phyloP scores from a whole-genome alignment of 2,888 invertebrate genomes.

The Invenusta paracnida region DNA sequence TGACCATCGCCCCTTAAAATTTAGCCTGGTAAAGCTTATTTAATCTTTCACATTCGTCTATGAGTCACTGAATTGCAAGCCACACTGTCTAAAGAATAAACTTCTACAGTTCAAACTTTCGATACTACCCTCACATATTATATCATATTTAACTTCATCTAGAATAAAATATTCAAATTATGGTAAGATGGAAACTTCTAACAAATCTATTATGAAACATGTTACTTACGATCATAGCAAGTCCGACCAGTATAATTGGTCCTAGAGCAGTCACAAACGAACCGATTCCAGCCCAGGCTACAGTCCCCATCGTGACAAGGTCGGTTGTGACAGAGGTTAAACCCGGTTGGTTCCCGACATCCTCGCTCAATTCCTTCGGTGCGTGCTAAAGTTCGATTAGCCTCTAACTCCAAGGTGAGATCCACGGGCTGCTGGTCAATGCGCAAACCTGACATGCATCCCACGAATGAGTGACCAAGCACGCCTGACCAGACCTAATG shows the following conservation, averaged over 20 bases:
- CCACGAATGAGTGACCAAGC: conserved; percentile 82
- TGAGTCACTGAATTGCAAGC: no score
- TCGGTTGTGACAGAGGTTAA: conserved; percentile 57
- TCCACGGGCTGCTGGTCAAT: conserved; percentile 38
- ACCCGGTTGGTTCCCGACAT: neutral
- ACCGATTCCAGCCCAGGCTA: conserved; percentile 88
- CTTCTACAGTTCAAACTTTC: no score
- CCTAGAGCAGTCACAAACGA: conserved; percentile 82
- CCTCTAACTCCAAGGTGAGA: conserved; percentile 79
- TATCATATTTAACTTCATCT: no score
- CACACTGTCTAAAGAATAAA: no score
- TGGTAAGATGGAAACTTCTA: no score
- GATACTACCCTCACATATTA: no score
- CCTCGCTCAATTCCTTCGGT: conserved; percentile 9
- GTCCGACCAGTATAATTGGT: conserved; percentile 83
- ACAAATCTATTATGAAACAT: no score
- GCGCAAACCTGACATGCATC: conserved; percentile 64
- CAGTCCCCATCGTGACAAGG: conserved; percentile 89
- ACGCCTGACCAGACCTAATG: conserved; percentile 84
- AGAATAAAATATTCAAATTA: no score
- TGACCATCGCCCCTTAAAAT: no score
- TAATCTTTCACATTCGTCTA: no score
- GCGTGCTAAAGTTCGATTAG: conserved; percentile 63
- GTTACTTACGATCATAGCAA: conserved; percentile 75
- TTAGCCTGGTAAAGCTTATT: no score